Evolutionary conservation across 1,140 invertebrate genomes (phyloP), one percentile per base, ranked within the genome.

Genomic region (Telenomus remus): DNA sequence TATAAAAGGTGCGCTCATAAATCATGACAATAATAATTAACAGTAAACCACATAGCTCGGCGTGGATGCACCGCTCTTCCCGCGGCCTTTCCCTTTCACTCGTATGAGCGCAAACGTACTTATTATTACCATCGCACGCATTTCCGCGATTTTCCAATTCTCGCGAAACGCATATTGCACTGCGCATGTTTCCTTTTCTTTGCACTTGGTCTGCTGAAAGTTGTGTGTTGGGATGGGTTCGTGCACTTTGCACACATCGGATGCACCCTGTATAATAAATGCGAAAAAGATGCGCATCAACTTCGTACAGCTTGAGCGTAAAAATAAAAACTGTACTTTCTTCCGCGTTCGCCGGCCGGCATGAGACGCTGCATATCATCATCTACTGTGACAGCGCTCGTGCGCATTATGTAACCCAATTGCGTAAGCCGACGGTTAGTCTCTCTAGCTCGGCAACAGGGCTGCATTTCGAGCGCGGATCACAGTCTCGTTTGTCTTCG

Each of bases 361-460:
- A 14, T n/a, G 27, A 57, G 54, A 57, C 59, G 64, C 33, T 64
- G 63, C 60, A 55, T 64, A 70, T 76, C 65, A 57, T 76, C 65
- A 48, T 70, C 57, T 15, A 61, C 44, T 50, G 66, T 72, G 77
- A 69, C 76, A 71, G n/a, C 46, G 69, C 64, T 68, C 73, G 68
- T 43, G 69, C 55, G 60, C 69, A 54, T 79, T 79, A 76, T 60
- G 59, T 73, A 76, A 79, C 44, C 55, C 55, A 55, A 65, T 79
- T 80, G 71, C 79, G 76, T 75, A 76, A 80, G 68, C 48, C 49
- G 60, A 71, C 48, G 66, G 19, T 65, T 60, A 71, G 53, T 71
- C 65, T n/a, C n/a, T n/a, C n/a, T n/a, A n/a, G 63, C 79, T 71
- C 76, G 63, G 76, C 79, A 75, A 77, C 77, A 76, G 66, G 50